phyloP scores from a whole-genome alignment of 2,797 vertebrate species.

The Centroberyx gerrardi region DNA sequence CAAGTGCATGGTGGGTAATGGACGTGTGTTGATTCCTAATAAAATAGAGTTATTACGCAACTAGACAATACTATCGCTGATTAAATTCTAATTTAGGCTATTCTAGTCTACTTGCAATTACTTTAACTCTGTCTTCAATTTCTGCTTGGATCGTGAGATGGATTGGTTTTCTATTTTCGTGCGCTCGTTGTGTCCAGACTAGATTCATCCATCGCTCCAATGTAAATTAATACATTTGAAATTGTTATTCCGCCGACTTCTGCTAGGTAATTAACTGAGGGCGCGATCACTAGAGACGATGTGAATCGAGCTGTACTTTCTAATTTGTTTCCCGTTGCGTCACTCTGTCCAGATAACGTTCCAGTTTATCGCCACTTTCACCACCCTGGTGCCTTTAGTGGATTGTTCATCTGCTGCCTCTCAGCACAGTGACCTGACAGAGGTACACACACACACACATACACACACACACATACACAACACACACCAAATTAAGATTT shows the following conservation, averaged over 20 bases:
- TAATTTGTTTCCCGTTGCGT: constrained; percentile 37
- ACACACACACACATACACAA: constrained; percentile 49
- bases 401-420: constrained; percentile 95
- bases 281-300: constrained; percentile 37
- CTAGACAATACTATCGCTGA: constrained; percentile 59
- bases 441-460: constrained; percentile 83
- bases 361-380: constrained; percentile 99
- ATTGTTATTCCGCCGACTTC: constrained; percentile 37
- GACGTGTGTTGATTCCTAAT: constrained; percentile 62
- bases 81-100: constrained; percentile 59
- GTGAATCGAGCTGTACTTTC: constrained; percentile 33
- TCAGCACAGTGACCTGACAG: constrained; percentile 90
- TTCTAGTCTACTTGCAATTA: constrained; percentile 62
- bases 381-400: constrained; percentile 98
- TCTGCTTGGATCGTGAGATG: constrained; percentile 64
- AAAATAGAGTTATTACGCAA: constrained; percentile 64
- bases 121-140: constrained; percentile 42
- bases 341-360: constrained; percentile 93
- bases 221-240: constrained; percentile 49
- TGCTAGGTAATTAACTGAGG: constrained; percentile 50
- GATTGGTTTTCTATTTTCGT: constrained; percentile 54
- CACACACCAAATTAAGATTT: background rate
- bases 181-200: constrained; percentile 57
- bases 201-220: constrained; percentile 61
- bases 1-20: constrained; percentile 95